Percentiles rank a stretch among this genome's conserved stretches.
Conservation (phyloP, 2,888 invertebrate species). For the Cynaeus angustus region DNA sequence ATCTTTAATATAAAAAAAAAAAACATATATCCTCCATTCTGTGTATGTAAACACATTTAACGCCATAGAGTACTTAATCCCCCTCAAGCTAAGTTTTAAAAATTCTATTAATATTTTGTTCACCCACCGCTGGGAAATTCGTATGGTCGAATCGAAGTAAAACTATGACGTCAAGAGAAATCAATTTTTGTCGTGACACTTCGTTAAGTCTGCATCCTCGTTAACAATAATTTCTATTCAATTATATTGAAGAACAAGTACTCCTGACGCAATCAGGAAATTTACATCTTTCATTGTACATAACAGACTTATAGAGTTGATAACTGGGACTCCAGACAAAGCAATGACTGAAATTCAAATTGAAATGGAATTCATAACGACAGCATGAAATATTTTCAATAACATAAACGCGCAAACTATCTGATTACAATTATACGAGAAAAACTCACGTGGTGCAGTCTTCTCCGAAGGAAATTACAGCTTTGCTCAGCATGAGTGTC, state of each 20-base stretch:
- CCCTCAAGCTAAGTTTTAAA: background rate
- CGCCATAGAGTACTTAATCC: too few relatives aligned
- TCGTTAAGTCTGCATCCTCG: too few relatives aligned
- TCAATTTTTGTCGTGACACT: too few relatives aligned
- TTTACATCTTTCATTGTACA: slow-evolving; percentile 62
- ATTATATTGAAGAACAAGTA: slow-evolving; percentile 35
- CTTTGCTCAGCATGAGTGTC: slow-evolving; percentile 60
- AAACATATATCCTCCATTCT: too few relatives aligned
- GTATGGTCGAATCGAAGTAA: too few relatives aligned
- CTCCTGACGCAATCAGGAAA: slow-evolving; percentile 57
- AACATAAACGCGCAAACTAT: background rate
- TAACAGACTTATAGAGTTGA: slow-evolving; percentile 59
- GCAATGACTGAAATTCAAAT: slow-evolving; percentile 54
- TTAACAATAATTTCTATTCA: slow-evolving; percentile 32
- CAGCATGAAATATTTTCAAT: too few relatives aligned
- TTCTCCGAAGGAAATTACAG: slow-evolving; percentile 59
- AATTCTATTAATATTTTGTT: too few relatives aligned
- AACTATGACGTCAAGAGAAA: too few relatives aligned
- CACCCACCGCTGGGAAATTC: too few relatives aligned
- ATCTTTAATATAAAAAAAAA: too few relatives aligned
- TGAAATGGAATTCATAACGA: slow-evolving; percentile 48
- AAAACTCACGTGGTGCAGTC: slow-evolving; percentile 66
- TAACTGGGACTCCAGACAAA: slow-evolving; percentile 58
- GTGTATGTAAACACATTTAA: too few relatives aligned
- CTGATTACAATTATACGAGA: slow-evolving; percentile 19